Base-by-base conservation (phyloP, 2,888 invertebrate species). In the Pheosia tremula region DNA sequence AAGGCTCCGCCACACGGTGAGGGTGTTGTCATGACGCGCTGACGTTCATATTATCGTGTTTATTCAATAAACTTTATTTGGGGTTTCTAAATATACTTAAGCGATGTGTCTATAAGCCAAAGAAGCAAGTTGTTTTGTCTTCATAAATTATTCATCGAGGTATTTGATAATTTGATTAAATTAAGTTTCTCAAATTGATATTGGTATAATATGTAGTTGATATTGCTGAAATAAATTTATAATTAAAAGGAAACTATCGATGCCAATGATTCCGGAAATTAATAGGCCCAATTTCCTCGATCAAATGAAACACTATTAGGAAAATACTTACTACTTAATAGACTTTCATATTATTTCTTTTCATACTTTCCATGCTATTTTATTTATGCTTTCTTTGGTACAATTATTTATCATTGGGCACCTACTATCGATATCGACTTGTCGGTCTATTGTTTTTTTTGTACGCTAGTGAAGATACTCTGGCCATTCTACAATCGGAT, bases 231-330 rank as follows among this genome's bases (percentile, higher is more conserved):
- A 77, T 24, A 52, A 74, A 76, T 74, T 76, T 66, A 74, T 79
- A 72, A 74, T 79, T 77, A 55, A 69, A 74, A 63, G 61, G 69
- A 72, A 74, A 75, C 77, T 79, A 79, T 79, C 75, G 65, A 66
- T 59, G 58, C 54, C 60, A 63, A 61, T 66, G 65, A 69, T 63
- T 71, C 62, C 72, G 69, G 77, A 71, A 76, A 75, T 76, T 75
- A 75, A 76, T 75, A 76, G 77, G 68, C 68, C 74, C 67, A 76
- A 76, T 75, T 75, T 76, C 69, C 75, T 67, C 64, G 66, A 65
- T 65, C 59, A 65, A 68, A 69, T 63, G 64, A 71, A 74, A 64
- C 58, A 62, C 65, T 74, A 71, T 74, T 58, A 62, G 62, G 68
- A 65, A 73, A 63, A 61, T 68, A 62, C 55, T 59, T 62, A 63